Conservation (phyloP, 2,888 invertebrate genomes). For the Leucophora obtusa region DNA sequence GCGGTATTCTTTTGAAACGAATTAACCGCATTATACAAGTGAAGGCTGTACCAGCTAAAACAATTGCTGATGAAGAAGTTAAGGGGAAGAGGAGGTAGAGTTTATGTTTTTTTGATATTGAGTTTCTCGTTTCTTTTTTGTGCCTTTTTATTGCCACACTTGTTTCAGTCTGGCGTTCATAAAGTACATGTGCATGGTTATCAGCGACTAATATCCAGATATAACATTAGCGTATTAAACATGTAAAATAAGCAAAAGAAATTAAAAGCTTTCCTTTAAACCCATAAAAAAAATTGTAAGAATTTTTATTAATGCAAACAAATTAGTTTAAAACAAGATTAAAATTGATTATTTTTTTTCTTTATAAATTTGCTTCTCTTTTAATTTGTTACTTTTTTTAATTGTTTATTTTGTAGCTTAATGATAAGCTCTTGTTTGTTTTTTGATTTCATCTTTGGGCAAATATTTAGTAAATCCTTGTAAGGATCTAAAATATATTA, state of each 20-base stretch:
- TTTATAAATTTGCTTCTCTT: background rate
- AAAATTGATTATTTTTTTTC: conserved; percentile 26
- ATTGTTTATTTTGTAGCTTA: background rate
- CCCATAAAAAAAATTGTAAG: conserved; percentile 21
- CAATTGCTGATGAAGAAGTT: background rate
- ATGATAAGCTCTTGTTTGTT: no score
- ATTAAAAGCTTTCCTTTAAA: conserved; percentile 36
- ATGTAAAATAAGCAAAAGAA: conserved; percentile 12
- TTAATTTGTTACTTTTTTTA: background rate
- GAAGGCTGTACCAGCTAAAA: background rate
- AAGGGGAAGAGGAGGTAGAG: background rate
- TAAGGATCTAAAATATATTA: no score
- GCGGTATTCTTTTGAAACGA: no score
- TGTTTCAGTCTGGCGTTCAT: background rate
- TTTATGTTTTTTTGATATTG: conserved; percentile 26
- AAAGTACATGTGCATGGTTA: background rate
- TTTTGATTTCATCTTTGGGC: no score
- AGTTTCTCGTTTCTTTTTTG: background rate
- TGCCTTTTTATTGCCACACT: conserved; percentile 6
- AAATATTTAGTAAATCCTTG: no score
- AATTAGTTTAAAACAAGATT: conserved; percentile 37
- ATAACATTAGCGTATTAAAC: conserved; percentile 41
- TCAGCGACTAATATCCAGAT: conserved; percentile 22
- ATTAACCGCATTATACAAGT: no score
- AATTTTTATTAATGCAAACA: conserved; percentile 21